phyloP scores from a whole-genome alignment of 1,140 invertebrate species.

The Arctopsyche grandis region DNA sequence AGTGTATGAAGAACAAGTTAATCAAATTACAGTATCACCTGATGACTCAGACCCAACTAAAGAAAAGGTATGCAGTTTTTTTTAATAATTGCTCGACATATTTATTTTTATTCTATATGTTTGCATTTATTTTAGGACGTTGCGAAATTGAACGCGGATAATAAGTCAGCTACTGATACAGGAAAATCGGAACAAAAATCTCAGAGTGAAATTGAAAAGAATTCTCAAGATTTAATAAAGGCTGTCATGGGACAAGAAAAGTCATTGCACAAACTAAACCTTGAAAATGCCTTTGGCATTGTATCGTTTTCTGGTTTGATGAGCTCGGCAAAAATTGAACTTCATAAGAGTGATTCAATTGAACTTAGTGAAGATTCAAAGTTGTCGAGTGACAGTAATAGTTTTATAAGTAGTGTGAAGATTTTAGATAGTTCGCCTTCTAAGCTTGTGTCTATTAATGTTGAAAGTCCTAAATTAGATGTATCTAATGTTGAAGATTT shows the following conservation, averaged over 20 bases:
- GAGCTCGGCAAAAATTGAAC: background rate
- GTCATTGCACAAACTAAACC: background rate
- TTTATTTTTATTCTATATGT: background rate
- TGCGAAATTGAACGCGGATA: background rate
- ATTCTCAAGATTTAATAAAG: conserved; percentile 11
- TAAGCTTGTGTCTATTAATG: background rate
- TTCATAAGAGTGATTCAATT: background rate
- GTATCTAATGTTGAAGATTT: too few relatives aligned
- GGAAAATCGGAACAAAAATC: background rate
- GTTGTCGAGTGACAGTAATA: background rate
- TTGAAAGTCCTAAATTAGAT: too few relatives aligned
- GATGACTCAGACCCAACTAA: conserved; percentile 43
- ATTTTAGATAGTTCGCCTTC: background rate
- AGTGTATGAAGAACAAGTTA: conserved; percentile 66
- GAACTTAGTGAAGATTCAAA: background rate
- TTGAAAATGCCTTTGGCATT: background rate
- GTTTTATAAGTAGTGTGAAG: background rate
- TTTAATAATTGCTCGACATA: background rate
- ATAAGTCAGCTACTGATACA: background rate
- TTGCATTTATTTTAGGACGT: conserved; percentile 29
- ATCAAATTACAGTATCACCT: conserved; percentile 42
- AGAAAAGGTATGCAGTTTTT: conserved; percentile 35
- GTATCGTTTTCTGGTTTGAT: background rate
- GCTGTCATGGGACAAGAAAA: conserved; percentile 30
- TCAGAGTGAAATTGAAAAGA: conserved; percentile 2